Conservation (phyloP, 2,797 vertebrate genomes). For the Petrocephalus schoutedeni region DNA sequence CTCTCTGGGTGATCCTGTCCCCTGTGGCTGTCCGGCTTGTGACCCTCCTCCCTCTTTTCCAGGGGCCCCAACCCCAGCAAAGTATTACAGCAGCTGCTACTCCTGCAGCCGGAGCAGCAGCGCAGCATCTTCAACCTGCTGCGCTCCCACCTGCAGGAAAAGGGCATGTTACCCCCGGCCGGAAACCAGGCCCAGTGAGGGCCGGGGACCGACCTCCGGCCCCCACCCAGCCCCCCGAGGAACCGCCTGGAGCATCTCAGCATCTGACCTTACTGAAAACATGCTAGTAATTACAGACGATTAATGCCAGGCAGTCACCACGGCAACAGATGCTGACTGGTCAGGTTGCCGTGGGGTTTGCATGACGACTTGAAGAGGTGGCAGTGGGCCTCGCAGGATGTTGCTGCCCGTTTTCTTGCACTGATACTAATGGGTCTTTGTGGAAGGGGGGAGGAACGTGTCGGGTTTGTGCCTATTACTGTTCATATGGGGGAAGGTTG, state of each 20-base stretch:
- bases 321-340: neutral
- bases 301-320: neutral
- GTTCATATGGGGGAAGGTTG: neutral
- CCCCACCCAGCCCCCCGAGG: neutral
- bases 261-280: slow-evolving; percentile 12
- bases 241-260: neutral
- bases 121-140: slow-evolving; percentile 83
- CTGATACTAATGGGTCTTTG: neutral
- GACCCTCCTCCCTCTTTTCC: slow-evolving; percentile 7
- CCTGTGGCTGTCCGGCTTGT: neutral
- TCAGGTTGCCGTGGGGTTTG: neutral
- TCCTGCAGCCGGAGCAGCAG: slow-evolving; percentile 90
- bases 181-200: slow-evolving; percentile 53
- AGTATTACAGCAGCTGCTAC: slow-evolving; percentile 84
- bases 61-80: slow-evolving; percentile 96
- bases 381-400: neutral
- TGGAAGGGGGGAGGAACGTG: neutral
- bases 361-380: neutral
- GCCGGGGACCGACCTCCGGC: neutral
- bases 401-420: neutral
- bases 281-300: neutral
- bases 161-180: slow-evolving; percentile 73
- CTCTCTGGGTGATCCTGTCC: neutral
- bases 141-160: slow-evolving; percentile 76
- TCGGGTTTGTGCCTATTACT: neutral